Evolutionary conservation across 2,113 vertebrate species (phyloP).

Genomic region (Picathartes gymnocephalus): DNA sequence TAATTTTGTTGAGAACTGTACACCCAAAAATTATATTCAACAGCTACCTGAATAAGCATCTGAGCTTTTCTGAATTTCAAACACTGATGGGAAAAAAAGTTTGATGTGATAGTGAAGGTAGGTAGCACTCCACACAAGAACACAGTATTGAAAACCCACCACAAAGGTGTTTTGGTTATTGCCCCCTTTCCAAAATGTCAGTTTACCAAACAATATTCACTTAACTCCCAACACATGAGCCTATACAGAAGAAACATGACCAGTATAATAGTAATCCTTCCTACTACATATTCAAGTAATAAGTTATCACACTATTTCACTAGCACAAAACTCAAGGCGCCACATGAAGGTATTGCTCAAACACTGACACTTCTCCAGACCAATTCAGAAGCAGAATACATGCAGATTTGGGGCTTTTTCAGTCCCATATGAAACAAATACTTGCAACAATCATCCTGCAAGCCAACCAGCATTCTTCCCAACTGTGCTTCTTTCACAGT

Average conservation of each 20-base stretch:
- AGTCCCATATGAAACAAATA: background rate
- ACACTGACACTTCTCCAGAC: background rate
- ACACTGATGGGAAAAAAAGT: background rate
- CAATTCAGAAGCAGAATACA: background rate
- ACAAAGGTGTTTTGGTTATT: background rate
- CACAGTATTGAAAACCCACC: background rate
- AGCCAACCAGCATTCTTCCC: background rate
- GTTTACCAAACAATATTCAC: background rate
- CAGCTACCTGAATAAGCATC: background rate
- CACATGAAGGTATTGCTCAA: background rate
- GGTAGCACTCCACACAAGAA: background rate
- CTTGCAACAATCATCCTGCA: background rate
- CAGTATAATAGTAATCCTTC: background rate
- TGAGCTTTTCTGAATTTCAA: background rate
- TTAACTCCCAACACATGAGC: background rate
- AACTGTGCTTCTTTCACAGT: background rate
- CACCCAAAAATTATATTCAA: background rate
- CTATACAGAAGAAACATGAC: background rate
- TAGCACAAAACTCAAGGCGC: background rate
- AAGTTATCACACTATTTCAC: background rate
- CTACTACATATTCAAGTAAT: background rate
- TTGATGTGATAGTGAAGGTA: background rate
- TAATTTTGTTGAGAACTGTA: background rate
- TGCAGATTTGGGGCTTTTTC: rapidly evolving
- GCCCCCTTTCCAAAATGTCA: background rate